These are phyloP conservation scores for Phrynocephalus versicolor DNA, from an alignment of 2,113 vertebrate species.

Conservation along the genomic window DNA sequence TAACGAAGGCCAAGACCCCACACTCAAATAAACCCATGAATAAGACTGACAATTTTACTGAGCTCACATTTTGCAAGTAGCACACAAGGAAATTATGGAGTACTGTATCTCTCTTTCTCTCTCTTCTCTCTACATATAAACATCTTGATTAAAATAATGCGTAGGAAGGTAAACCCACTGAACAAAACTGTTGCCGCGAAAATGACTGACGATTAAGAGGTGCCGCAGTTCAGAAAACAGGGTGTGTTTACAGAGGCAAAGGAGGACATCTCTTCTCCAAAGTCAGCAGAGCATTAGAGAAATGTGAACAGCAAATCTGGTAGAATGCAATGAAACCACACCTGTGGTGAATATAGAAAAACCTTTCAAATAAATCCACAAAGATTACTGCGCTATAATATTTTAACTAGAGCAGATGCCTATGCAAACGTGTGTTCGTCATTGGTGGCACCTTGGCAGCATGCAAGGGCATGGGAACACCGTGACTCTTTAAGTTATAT, in stretches of 20 bases:
- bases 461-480: not conserved
- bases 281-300: not conserved
- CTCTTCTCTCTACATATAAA: not conserved
- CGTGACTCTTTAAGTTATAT: not conserved
- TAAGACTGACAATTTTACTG: not conserved
- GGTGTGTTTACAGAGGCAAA: not conserved
- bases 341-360: not conserved
- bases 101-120: not conserved
- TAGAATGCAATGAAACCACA: not conserved
- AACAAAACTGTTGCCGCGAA: not conserved
- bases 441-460: not conserved
- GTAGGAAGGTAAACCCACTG: conserved; percentile 7
- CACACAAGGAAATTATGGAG: not conserved
- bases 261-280: not conserved
- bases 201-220: conserved; percentile 11
- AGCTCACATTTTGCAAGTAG: conserved; percentile 11
- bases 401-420: not conserved
- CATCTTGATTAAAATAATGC: not conserved
- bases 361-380: not conserved
- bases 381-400: not conserved
- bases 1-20: not conserved
- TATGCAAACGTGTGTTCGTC: not conserved
- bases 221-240: not conserved
- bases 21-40: not conserved
- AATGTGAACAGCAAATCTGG: not conserved